These are phyloP conservation scores for Emydura subglobosa DNA, from an alignment of 2,113 vertebrate genomes.

Conservation along the genomic window DNA sequence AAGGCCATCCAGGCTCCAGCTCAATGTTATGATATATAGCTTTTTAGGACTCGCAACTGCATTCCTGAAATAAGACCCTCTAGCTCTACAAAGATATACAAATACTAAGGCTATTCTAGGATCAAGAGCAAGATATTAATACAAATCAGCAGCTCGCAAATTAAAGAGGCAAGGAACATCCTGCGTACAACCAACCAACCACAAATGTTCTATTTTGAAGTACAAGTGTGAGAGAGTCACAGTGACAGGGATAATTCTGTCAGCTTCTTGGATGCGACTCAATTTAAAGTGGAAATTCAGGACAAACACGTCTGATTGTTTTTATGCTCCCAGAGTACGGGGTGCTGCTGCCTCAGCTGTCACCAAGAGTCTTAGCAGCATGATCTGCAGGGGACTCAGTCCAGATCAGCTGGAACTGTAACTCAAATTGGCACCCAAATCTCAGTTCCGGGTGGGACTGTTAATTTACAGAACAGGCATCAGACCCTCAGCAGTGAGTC, in stretches of 20 bases:
- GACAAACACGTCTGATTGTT: not conserved
- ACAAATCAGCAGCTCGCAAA: slow-evolving; percentile 44
- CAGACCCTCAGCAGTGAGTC: not conserved
- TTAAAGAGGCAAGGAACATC: slow-evolving; percentile 26
- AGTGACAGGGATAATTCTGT: slow-evolving; percentile 6
- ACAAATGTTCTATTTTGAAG: slow-evolving; percentile 44
- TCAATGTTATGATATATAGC: slow-evolving; percentile 1
- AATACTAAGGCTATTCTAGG: slow-evolving; percentile 12
- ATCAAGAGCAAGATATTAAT: slow-evolving; percentile 50
- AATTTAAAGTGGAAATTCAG: not conserved
- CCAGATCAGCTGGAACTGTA: not conserved
- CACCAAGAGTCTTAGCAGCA: not conserved
- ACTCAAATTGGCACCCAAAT: not conserved
- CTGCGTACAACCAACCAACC: slow-evolving; percentile 32
- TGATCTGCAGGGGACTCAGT: not conserved
- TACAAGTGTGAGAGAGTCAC: slow-evolving; percentile 46
- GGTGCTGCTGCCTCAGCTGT: not conserved
- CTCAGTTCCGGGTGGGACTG: not conserved
- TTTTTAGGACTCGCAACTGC: slow-evolving; percentile 1
- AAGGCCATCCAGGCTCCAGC: not conserved
- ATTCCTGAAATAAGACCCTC: slow-evolving; percentile 48
- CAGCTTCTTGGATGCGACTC: slow-evolving; percentile 44
- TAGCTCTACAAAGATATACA: not conserved
- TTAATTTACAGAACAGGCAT: not conserved
- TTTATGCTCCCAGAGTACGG: not conserved